A percentile compares a stretch with the other conserved stretches of the same genome.
Conservation (phyloP, 2,888 invertebrate genomes). For the Hirtodrosophila trivittata region DNA sequence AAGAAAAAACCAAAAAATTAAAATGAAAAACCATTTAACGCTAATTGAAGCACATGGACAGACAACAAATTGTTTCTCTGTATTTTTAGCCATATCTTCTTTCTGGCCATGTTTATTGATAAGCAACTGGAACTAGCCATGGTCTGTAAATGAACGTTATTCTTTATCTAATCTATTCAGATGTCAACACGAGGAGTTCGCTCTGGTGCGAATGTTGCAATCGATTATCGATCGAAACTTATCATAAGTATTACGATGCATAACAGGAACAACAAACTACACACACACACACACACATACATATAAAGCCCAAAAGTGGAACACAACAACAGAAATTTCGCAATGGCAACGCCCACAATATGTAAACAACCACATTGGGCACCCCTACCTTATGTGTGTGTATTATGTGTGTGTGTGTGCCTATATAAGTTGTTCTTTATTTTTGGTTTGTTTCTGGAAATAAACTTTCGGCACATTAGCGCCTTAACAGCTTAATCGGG, state of each 20-base stretch:
- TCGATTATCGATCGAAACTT: slow-evolving; percentile 66
- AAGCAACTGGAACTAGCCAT: slow-evolving; percentile 17
- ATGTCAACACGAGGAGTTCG: slow-evolving; percentile 32
- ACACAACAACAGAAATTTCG: slow-evolving; percentile 59
- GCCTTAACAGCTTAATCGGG: slow-evolving; percentile 67
- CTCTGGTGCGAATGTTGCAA: slow-evolving; percentile 32
- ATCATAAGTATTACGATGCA: slow-evolving; percentile 30
- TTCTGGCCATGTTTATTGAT: slow-evolving; percentile 30
- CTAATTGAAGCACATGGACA: slow-evolving; percentile 27
- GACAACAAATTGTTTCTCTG: too few species aligned
- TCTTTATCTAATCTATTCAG: slow-evolving; percentile 43
- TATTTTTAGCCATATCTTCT: slow-evolving; percentile 11
- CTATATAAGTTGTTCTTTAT: slow-evolving; percentile 13
- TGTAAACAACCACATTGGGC: slow-evolving; percentile 30
- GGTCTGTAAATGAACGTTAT: slow-evolving; percentile 7
- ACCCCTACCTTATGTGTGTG: neutral
- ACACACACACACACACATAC: too few species aligned
- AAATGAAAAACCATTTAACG: slow-evolving; percentile 27
- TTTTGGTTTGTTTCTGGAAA: slow-evolving; percentile 54
- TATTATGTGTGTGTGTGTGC: slow-evolving; percentile 9
- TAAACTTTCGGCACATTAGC: slow-evolving; percentile 66
- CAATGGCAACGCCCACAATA: slow-evolving; percentile 60
- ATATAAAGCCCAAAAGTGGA: slow-evolving; percentile 43
- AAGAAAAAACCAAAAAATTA: neutral
- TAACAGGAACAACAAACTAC: slow-evolving; percentile 9